Evolutionary conservation across 2,888 invertebrate genomes (phyloP).

Genomic region (Punctoribates punctum): DNA sequence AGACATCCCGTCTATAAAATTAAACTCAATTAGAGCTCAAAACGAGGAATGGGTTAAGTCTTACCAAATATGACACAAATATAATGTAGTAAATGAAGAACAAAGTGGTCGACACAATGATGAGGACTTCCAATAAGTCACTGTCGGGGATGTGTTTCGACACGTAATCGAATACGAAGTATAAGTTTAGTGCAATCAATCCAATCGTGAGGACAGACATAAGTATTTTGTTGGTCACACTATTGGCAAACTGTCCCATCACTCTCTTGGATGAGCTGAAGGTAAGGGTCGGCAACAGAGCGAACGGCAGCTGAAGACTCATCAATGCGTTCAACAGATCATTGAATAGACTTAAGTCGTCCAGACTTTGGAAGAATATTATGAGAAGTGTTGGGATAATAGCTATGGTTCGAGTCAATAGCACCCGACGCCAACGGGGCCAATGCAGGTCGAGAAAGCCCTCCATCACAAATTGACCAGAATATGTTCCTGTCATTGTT

Average conservation of each 20-base stretch:
- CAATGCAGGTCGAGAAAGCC: constrained; percentile 79
- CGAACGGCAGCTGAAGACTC: constrained; percentile 82
- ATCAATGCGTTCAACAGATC: constrained; percentile 79
- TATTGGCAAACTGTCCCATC: constrained; percentile 81
- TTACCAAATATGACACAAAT: constrained; percentile 69
- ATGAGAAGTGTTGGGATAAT: constrained; percentile 65
- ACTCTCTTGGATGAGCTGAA: constrained; percentile 73
- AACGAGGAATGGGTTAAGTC: not conserved
- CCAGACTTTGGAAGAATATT: constrained; percentile 55
- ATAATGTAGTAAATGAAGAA: constrained; percentile 65
- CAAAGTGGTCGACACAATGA: constrained; percentile 56
- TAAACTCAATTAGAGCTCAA: constrained; percentile 7
- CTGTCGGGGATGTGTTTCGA: constrained; percentile 51
- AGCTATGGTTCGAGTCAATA: constrained; percentile 77
- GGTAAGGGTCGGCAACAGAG: constrained; percentile 76
- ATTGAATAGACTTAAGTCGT: constrained; percentile 73
- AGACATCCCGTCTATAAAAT: constrained; percentile 32
- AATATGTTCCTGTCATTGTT: constrained; percentile 60
- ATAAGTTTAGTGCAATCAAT: constrained; percentile 74
- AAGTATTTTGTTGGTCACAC: constrained; percentile 67
- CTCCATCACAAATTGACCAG: constrained; percentile 61
- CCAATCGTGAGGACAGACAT: constrained; percentile 65
- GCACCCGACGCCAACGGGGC: constrained; percentile 79
- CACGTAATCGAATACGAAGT: constrained; percentile 63
- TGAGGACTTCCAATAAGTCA: too few species aligned